Conservation (phyloP, 2,797 vertebrate species). For the Setipinna tenuifilis region DNA sequence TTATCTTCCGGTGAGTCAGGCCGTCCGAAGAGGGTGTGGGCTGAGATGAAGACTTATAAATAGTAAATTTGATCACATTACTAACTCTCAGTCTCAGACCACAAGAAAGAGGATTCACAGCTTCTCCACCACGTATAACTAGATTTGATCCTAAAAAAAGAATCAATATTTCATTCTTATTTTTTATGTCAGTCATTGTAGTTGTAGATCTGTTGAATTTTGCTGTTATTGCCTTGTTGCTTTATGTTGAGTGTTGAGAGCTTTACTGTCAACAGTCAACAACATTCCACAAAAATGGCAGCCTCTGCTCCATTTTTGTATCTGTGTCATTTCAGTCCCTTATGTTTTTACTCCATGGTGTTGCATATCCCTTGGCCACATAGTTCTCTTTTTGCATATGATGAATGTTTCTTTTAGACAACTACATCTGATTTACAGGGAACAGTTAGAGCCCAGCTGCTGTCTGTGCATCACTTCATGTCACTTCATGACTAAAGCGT, state of each 20-base stretch:
- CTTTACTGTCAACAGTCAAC: not conserved
- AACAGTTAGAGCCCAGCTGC: not conserved
- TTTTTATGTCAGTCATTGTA: not conserved
- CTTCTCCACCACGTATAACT: not conserved
- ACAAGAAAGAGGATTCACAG: not conserved
- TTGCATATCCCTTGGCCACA: not conserved
- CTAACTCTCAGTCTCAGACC: constrained; percentile 28
- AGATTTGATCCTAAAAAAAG: not conserved
- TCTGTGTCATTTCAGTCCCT: not conserved
- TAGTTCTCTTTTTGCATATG: not conserved
- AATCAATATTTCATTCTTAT: not conserved
- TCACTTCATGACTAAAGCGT: not conserved
- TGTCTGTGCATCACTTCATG: not conserved
- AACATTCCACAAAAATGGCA: not conserved
- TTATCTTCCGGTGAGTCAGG: constrained; percentile 71
- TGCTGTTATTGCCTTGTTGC: not conserved
- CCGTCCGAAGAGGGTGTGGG: not conserved
- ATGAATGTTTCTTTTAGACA: not conserved
- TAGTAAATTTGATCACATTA: not conserved
- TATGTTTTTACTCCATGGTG: not conserved
- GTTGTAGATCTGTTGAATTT: not conserved
- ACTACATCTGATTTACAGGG: not conserved
- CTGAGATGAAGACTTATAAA: constrained; percentile 31
- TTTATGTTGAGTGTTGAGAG: not conserved
- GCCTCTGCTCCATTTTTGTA: not conserved